Percentiles rank a stretch among this genome's conserved stretches.
Conservation (phyloP, 2,113 vertebrate genomes). For the Hiodon tergisus region DNA sequence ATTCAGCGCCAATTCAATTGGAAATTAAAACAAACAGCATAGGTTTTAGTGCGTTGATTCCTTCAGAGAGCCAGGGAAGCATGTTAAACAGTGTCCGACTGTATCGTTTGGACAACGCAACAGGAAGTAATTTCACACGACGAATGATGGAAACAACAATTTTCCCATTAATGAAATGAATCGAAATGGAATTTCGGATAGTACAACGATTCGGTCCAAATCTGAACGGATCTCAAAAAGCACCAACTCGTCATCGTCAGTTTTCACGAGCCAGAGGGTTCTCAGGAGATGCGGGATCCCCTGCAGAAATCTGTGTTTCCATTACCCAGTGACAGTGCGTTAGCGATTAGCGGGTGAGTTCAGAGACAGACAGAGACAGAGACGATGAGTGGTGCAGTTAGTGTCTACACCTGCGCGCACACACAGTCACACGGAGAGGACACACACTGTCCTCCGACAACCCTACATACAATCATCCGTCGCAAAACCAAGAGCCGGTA, state of each 20-base stretch:
- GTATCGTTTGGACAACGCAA: constrained; percentile 4
- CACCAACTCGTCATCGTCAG: no score
- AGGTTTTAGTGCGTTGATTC: constrained; percentile 29
- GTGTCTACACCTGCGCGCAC: constrained; percentile 49
- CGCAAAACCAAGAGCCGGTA: constrained; percentile 91
- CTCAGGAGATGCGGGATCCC: not conserved
- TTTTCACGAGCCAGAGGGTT: not conserved
- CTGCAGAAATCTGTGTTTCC: constrained; percentile 41
- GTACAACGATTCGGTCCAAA: not conserved
- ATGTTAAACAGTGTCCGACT: constrained; percentile 51
- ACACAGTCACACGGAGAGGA: constrained; percentile 21
- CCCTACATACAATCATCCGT: constrained; percentile 97
- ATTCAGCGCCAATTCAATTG: not conserved
- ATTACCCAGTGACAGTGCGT: constrained; percentile 48
- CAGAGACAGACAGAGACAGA: constrained; percentile 55
- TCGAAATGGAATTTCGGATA: constrained; percentile 6
- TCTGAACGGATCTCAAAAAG: no score
- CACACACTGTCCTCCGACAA: constrained; percentile 25
- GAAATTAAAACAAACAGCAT: constrained; percentile 10
- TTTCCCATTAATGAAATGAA: constrained; percentile 9
- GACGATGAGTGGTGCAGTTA: constrained; percentile 55
- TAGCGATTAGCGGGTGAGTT: constrained; percentile 52
- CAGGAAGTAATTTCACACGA: not conserved
- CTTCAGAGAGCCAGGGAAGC: constrained; percentile 49
- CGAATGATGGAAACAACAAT: constrained; percentile 22